Evolutionary conservation across 2,113 vertebrate genomes (phyloP).

Genomic region (Oncorhynchus tshawytscha): DNA sequence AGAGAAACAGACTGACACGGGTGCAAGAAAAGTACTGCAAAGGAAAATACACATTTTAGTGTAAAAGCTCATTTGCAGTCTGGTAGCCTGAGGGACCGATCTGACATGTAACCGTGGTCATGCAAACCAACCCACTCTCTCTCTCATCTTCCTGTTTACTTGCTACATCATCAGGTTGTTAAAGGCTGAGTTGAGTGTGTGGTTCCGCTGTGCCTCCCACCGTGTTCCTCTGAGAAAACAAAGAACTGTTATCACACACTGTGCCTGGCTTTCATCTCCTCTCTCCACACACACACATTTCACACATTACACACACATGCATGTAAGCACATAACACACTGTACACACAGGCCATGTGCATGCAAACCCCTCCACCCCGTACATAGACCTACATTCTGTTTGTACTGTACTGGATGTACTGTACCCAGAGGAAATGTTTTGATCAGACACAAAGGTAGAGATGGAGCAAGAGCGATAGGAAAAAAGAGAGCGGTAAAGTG

Average conservation of each 20-base stretch:
- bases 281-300: neutral
- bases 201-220: conserved; percentile 17
- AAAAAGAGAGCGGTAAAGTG: conserved; percentile 9
- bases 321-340: neutral
- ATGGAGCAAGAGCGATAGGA: neutral
- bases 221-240: no score
- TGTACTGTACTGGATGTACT: no score
- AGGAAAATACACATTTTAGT: neutral
- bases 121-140: conserved; percentile 14
- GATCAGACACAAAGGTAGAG: neutral
- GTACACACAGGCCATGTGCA: no score
- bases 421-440: no score
- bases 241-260: neutral
- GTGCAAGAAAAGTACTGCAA: neutral
- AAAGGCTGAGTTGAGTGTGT: conserved; percentile 17
- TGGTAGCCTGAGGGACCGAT: conserved; percentile 35
- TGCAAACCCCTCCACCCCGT: no score
- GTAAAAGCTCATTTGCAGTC: conserved; percentile 1
- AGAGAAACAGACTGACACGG: neutral
- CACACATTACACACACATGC: neutral
- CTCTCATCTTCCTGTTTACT: conserved; percentile 36
- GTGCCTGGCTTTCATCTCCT: neutral
- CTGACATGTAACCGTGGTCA: conserved; percentile 29
- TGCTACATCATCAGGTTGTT: conserved; percentile 42
- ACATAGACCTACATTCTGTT: neutral